Evolutionary conservation across 2,113 vertebrate genomes (phyloP), one percentile per base, ranked within the genome.

Genomic region (Prunella fulvescens): DNA sequence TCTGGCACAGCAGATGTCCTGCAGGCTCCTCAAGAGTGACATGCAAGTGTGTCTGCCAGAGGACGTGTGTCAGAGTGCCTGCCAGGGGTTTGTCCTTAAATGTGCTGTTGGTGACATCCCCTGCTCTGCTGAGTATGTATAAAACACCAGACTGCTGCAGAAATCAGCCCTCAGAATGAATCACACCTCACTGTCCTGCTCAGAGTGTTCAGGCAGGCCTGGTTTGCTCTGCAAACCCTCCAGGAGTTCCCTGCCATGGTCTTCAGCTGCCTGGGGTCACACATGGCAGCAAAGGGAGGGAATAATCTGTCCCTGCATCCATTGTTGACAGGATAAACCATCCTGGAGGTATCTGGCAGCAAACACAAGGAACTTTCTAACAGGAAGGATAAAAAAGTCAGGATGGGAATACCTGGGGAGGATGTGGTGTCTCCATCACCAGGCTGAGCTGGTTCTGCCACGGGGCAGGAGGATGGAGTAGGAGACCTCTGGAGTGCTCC

Each of bases 11-110:
- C 94, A 96, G 76, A 95, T 93, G 90, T 93, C 92, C 87, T 84
- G 65, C 96, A 96, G 85, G 76, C 83, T 93, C 93, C 90, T 87
- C 74, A 48, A 66, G 25, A 47, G 62, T 65, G 96, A 81, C 87
- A 91, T 18, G 1, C 86, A 86, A 97, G 66, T 50, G 82, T 24
- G 24, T 79, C 90, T 97, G 96, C 94, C 94, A 96, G 84, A 83
- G 86, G 95, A 96, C 4, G 35, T 89, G 78, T 61, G 91, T 92
- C 93, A 92, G 86, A 93, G 57, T 0, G 6, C 76, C 85, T 62
- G 88, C 93, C 96, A 96, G 90, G 48, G 53, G 64, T 96, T 94
- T 97, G 96, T 96, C 95, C 96, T 83, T 53, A 92, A 93, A 91
- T 92, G 86, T 93, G 93, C 82, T 88, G 64, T 17, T 80, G 85